Base-by-base conservation (phyloP, 2,888 invertebrate species). In the Volucella zonaria region DNA sequence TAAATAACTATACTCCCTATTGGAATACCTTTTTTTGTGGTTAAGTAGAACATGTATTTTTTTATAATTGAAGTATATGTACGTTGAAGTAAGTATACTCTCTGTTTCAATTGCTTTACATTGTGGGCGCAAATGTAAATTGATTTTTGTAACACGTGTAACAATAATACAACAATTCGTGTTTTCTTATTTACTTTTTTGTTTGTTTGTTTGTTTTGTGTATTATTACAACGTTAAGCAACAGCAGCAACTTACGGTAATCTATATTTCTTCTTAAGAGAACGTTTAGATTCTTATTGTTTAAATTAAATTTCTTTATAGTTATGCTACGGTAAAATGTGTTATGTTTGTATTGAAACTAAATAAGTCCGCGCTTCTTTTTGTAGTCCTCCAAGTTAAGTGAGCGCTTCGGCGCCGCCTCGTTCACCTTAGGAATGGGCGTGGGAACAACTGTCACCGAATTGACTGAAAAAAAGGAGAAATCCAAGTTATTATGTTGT, bases 331-430 rank as follows among this genome's bases (percentile, higher is more conserved):
- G 52, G 31, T 52, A 56, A 76, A 80, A 61, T 43, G 51, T 64
- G 79, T 76, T 66, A 38, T 70, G 80, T 42, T 66, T 45, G 52
- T 59, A 56, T 42, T 58, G 47, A 51, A 78, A 86, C 89, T 94
- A 96, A 92, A 98, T 97, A 86, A 98, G 95, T 71, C 97, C 97
- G 88, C 97, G 95, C 89, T 97, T 96, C 92, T 97, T 97, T 93
- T 98, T 98, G 92, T 97, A 98, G 90, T 97, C 97, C 89, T 97
- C 97, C 86, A 98, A 92, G 91, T 98, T 98, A 58, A 98, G 92
- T 0, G 97, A 97, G 76, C 97, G 93, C 87, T 96, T 95, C 8
- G 97, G 97, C 0, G 96, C 96, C 1, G 95, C 94, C 89, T 96
- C 96, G 90, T 95, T 95, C 71, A 95, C 94, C 89, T 94, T 95